Evolutionary conservation across 1,140 invertebrate genomes (phyloP).

Genomic region (Mya arenaria): DNA sequence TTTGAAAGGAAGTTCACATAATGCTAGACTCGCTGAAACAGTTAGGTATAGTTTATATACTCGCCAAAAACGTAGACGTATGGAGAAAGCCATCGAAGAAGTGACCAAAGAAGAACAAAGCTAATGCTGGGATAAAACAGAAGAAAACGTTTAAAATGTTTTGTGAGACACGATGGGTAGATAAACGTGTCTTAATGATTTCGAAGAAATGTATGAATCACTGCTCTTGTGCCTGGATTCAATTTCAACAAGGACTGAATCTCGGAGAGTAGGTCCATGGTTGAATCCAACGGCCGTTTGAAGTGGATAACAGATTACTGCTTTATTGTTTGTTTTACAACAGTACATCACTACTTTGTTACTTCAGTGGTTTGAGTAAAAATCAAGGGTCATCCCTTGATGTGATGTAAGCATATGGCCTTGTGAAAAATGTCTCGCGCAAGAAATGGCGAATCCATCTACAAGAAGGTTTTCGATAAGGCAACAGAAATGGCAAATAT

Average conservation of each 20-base stretch:
- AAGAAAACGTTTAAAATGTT: slow-evolving; percentile 51
- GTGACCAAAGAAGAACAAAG: slow-evolving; percentile 20
- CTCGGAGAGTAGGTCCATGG: slow-evolving; percentile 52
- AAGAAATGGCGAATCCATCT: slow-evolving; percentile 21
- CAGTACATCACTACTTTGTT: slow-evolving; percentile 55
- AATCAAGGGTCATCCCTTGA: slow-evolving; percentile 50
- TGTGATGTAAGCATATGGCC: slow-evolving; percentile 44
- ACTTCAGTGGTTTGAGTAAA: slow-evolving; percentile 44
- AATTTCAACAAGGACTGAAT: slow-evolving; percentile 16
- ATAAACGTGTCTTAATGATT: slow-evolving; percentile 53
- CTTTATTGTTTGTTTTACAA: slow-evolving; percentile 55
- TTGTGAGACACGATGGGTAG: slow-evolving; percentile 54
- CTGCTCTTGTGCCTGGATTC: slow-evolving; percentile 40
- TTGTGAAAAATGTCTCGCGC: not conserved
- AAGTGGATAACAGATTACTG: slow-evolving; percentile 39
- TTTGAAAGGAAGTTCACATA: slow-evolving; percentile 60
- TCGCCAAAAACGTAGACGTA: slow-evolving; percentile 51
- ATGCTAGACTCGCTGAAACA: slow-evolving; percentile 54
- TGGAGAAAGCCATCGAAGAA: slow-evolving; percentile 48
- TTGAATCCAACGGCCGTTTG: slow-evolving; percentile 39
- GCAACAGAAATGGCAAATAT: slow-evolving; percentile 38
- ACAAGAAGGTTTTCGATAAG: slow-evolving; percentile 28
- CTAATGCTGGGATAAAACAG: too few species aligned
- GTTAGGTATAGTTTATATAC: slow-evolving; percentile 58
- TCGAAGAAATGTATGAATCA: slow-evolving; percentile 50